phyloP scores from a whole-genome alignment of 1,140 invertebrate genomes.

The Pseudoatta argentina region DNA sequence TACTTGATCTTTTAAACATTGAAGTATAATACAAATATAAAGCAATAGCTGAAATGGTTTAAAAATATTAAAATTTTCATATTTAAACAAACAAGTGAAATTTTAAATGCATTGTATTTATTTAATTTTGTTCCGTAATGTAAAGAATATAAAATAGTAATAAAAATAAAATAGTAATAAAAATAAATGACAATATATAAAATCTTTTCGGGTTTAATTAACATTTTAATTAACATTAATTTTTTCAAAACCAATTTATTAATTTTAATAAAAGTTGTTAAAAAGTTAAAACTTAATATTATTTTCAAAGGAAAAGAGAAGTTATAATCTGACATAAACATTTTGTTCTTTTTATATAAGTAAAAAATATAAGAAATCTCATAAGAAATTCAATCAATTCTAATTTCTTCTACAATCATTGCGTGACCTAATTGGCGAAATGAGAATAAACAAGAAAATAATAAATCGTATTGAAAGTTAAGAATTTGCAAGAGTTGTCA shows the following conservation, averaged over 20 bases:
- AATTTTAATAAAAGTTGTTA: background rate
- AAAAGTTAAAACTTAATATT: background rate
- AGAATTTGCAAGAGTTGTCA: conserved; percentile 3
- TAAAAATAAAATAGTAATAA: no score
- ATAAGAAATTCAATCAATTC: background rate
- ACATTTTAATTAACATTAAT: background rate
- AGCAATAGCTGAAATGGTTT: background rate
- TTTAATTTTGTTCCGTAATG: background rate
- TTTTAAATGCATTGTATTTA: background rate
- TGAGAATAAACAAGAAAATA: background rate
- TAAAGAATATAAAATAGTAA: background rate
- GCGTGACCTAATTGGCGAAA: conserved; percentile 1
- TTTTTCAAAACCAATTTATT: background rate
- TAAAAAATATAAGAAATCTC: conserved; percentile 19
- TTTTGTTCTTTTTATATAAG: background rate
- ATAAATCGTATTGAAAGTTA: conserved; percentile 7
- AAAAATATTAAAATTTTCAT: background rate
- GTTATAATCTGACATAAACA: background rate
- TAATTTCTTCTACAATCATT: conserved; percentile 31
- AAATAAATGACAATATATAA: background rate
- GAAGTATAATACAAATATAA: background rate
- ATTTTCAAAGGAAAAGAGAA: background rate
- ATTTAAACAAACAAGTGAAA: background rate
- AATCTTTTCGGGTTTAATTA: background rate
- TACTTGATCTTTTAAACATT: background rate